phyloP scores from a whole-genome alignment of 1,140 invertebrate species.

The Listronotus oregonensis region DNA sequence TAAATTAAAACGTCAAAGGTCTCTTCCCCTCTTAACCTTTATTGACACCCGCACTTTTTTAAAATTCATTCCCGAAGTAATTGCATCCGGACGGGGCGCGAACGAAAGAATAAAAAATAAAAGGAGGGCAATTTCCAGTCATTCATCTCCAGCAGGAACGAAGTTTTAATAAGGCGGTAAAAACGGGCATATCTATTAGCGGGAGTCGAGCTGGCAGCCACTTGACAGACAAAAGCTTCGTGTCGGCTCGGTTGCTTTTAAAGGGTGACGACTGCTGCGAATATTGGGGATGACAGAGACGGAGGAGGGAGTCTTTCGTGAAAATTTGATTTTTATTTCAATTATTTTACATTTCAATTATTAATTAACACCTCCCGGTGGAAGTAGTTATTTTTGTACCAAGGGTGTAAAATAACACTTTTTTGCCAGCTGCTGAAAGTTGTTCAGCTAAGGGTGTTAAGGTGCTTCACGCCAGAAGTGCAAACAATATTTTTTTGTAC shows the following conservation, averaged over 20 bases:
- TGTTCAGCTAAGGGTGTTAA: no score
- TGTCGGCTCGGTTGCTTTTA: no score
- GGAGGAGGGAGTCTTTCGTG: not conserved
- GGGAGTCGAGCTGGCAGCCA: not conserved
- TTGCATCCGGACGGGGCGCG: slow-evolving; percentile 2
- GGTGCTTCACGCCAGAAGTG: no score
- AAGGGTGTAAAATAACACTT: no score
- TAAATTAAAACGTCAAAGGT: not conserved
- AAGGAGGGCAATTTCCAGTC: not conserved
- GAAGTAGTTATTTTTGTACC: no score
- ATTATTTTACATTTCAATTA: no score
- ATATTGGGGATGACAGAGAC: not conserved
- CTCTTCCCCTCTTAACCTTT: slow-evolving; percentile 7
- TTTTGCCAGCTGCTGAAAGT: no score
- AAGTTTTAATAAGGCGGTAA: slow-evolving; percentile 9
- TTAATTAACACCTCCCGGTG: no score
- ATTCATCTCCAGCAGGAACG: not conserved
- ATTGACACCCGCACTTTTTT: slow-evolving; percentile 7
- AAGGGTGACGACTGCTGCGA: not conserved
- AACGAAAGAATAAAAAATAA: not conserved
- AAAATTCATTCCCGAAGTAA: slow-evolving; percentile 12
- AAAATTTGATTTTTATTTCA: no score
- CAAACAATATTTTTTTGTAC: no score
- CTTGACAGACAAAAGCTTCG: slow-evolving; percentile 1
- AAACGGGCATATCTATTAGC: slow-evolving; percentile 13